Evolutionary conservation across 2,113 vertebrate species (phyloP).

Genomic region (Alligator mississippiensis): DNA sequence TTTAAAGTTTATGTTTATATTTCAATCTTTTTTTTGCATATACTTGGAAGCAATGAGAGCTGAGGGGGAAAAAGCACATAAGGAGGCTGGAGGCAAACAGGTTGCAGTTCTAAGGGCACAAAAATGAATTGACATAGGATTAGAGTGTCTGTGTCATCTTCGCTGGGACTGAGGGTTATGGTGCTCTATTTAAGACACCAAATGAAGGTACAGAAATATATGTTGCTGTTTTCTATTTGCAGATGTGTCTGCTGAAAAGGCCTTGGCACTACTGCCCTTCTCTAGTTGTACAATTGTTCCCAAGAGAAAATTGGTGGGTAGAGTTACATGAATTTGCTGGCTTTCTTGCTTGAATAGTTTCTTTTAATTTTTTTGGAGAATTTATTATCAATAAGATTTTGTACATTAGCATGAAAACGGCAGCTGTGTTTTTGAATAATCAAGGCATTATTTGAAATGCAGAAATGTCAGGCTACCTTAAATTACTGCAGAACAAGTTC

Average conservation of each 20-base stretch:
- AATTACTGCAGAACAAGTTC: constrained; percentile 6
- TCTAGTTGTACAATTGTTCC: constrained; percentile 58
- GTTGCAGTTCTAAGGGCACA: neutral
- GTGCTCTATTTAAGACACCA: constrained; percentile 52
- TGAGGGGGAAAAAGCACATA: constrained; percentile 12
- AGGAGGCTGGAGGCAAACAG: constrained; percentile 29
- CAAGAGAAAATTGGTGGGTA: constrained; percentile 58
- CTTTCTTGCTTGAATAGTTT: constrained; percentile 39
- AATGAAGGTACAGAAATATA: constrained; percentile 61
- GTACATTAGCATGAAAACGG: constrained; percentile 62
- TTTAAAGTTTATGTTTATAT: neutral
- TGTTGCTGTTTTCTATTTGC: constrained; percentile 51
- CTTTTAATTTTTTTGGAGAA: constrained; percentile 40
- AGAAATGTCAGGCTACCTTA: constrained; percentile 6
- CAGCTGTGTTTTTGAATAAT: constrained; percentile 49
- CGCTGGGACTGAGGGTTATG: constrained; percentile 25
- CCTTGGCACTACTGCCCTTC: constrained; percentile 54
- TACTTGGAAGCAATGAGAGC: neutral
- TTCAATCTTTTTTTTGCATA: neutral
- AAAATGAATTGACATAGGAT: neutral
- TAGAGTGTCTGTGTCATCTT: constrained; percentile 14
- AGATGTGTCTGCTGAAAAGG: constrained; percentile 23
- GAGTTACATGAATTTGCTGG: constrained; percentile 39
- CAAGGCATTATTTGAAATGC: constrained; percentile 34
- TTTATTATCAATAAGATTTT: constrained; percentile 44